phyloP scores from a whole-genome alignment of 2,888 invertebrate genomes.

The Parasteatoda lunata region DNA sequence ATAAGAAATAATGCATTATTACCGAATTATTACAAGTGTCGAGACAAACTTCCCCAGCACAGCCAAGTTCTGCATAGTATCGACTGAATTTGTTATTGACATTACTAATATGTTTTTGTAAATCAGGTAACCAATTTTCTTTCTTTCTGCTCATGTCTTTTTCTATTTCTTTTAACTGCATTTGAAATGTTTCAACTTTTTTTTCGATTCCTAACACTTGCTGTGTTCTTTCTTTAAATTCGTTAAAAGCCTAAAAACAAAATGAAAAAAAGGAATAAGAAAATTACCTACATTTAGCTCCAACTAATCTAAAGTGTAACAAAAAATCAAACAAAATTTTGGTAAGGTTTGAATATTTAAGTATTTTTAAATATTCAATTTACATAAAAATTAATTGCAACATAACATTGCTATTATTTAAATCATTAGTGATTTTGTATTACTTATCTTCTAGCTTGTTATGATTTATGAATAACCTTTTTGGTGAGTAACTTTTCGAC shows the following conservation, averaged over 20 bases:
- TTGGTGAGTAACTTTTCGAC: too few species aligned
- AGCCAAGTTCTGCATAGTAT: neutral
- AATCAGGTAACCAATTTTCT: neutral
- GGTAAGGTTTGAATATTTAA: too few species aligned
- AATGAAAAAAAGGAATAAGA: neutral
- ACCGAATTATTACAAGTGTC: neutral
- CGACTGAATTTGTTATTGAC: neutral
- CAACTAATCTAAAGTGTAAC: too few species aligned
- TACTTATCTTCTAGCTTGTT: too few species aligned
- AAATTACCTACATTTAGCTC: too few species aligned
- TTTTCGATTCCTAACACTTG: neutral
- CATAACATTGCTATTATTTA: too few species aligned
- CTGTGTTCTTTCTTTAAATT: neutral
- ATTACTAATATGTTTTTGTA: neutral
- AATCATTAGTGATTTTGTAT: too few species aligned
- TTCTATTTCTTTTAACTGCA: neutral
- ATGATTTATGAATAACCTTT: too few species aligned
- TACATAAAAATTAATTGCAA: too few species aligned
- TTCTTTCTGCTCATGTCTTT: neutral
- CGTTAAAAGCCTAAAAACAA: neutral
- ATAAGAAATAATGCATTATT: neutral
- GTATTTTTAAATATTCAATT: too few species aligned
- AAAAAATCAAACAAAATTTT: too few species aligned
- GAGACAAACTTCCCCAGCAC: neutral
- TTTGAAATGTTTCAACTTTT: neutral